Percentiles rank a stretch among this genome's conserved stretches.
These are phyloP conservation scores for Dynastes tityus DNA, from an alignment of 2,888 invertebrate species.

Conservation along the genomic window DNA sequence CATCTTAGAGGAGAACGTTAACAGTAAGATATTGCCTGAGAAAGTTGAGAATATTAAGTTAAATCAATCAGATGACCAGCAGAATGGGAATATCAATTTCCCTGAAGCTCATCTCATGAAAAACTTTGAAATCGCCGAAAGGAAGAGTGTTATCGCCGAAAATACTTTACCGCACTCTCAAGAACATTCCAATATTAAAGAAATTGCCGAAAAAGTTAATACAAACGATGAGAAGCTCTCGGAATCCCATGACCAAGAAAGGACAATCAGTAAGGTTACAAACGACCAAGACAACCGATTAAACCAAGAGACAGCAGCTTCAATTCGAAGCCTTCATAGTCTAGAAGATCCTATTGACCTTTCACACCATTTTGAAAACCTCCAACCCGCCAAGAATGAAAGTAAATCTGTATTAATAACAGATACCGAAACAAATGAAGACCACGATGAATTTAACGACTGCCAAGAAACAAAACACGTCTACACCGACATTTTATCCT, in stretches of 20 bases:
- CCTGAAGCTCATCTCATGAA: neutral
- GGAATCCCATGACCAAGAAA: slow-evolving; percentile 7
- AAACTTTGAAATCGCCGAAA: slow-evolving; percentile 14
- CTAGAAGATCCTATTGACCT: slow-evolving; percentile 23
- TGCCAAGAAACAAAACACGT: slow-evolving; percentile 32
- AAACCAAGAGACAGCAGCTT: neutral
- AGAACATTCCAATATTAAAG: neutral
- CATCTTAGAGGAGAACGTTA: slow-evolving; percentile 23
- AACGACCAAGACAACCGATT: neutral
- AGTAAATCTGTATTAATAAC: neutral
- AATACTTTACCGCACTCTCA: neutral
- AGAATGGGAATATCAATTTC: neutral
- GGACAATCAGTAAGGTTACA: neutral
- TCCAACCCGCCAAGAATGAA: neutral
- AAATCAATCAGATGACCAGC: neutral
- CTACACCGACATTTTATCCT: slow-evolving; percentile 24
- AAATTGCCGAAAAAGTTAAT: neutral
- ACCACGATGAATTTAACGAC: neutral
- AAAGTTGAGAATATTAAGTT: neutral
- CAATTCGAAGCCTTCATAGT: neutral
- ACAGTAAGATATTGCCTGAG: neutral
- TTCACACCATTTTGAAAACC: slow-evolving; percentile 15
- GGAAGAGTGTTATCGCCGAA: slow-evolving; percentile 42
- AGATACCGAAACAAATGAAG: slow-evolving; percentile 2
- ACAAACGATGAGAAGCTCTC: no score